These are phyloP conservation scores for Alviniconcha strummeri DNA, from an alignment of 2,888 invertebrate genomes.

Conservation along the genomic window DNA sequence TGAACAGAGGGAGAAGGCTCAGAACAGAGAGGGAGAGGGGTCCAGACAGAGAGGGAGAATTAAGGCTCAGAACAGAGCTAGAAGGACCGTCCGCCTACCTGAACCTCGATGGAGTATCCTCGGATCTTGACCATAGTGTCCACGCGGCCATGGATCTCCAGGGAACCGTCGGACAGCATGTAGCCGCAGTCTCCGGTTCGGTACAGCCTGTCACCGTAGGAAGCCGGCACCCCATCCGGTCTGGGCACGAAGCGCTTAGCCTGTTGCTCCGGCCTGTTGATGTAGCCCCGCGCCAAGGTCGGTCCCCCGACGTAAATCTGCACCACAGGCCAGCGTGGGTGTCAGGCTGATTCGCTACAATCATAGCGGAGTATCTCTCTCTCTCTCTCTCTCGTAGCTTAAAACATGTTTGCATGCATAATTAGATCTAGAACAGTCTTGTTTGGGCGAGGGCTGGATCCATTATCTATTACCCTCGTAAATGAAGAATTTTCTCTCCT, in stretches of 20 bases:
- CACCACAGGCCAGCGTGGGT: background rate
- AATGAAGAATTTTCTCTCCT: too few relatives aligned
- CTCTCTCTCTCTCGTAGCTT: too few relatives aligned
- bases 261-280: slow-evolving; percentile 73
- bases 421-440: too few relatives aligned
- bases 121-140: slow-evolving; percentile 74
- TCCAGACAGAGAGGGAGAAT: too few relatives aligned
- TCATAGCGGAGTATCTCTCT: too few relatives aligned
- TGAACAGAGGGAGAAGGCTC: too few relatives aligned
- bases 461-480: too few relatives aligned
- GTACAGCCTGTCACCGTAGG: slow-evolving; percentile 61
- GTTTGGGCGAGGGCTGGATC: too few relatives aligned
- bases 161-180: slow-evolving; percentile 71
- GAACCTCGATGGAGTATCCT: slow-evolving; percentile 74
- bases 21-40: too few relatives aligned
- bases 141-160: slow-evolving; percentile 74
- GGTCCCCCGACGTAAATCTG: slow-evolving; percentile 72
- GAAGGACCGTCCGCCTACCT: slow-evolving; percentile 51
- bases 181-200: slow-evolving; percentile 74
- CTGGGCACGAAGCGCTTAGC: slow-evolving; percentile 61
- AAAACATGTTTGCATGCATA: too few relatives aligned
- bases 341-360: too few relatives aligned
- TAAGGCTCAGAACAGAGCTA: too few relatives aligned
- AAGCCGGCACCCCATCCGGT: slow-evolving; percentile 52
- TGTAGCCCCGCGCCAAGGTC: slow-evolving; percentile 72